Conservation (phyloP, 2,888 invertebrate species). For the Gastrophysa polygoni region DNA sequence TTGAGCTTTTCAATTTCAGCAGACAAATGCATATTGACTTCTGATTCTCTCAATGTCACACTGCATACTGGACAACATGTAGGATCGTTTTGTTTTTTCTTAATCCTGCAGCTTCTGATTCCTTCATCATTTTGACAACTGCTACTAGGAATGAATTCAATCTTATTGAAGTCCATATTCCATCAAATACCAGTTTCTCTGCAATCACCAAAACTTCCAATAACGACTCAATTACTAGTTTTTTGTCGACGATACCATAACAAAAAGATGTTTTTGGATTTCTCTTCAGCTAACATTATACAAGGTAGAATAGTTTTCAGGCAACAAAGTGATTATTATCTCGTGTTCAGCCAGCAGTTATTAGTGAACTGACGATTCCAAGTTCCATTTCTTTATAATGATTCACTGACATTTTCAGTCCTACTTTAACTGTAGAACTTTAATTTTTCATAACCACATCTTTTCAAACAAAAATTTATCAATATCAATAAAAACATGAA, state of each 20-base stretch:
- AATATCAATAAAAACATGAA: no score
- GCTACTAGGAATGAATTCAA: constrained; percentile 40
- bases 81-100: constrained; percentile 69
- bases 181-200: constrained; percentile 30
- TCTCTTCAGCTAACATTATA: constrained; percentile 23
- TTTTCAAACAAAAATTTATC: no score
- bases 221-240: background rate
- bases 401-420: no score
- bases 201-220: constrained; percentile 12
- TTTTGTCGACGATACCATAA: constrained; percentile 21
- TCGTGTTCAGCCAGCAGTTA: background rate
- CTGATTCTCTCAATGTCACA: constrained; percentile 79
- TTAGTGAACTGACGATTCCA: no score
- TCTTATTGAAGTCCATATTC: constrained; percentile 42
- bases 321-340: background rate
- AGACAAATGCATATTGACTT: constrained; percentile 81
- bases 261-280: constrained; percentile 34
- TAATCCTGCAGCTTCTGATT: constrained; percentile 60
- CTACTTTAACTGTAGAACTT: no score
- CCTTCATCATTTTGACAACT: constrained; percentile 50
- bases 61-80: constrained; percentile 91
- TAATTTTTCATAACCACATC: no score
- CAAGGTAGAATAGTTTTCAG: constrained; percentile 13
- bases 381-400: no score
- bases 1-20: constrained; percentile 78